Evolutionary conservation across 2,113 vertebrate species (phyloP).

Genomic region (Clarias macrocephalus): DNA sequence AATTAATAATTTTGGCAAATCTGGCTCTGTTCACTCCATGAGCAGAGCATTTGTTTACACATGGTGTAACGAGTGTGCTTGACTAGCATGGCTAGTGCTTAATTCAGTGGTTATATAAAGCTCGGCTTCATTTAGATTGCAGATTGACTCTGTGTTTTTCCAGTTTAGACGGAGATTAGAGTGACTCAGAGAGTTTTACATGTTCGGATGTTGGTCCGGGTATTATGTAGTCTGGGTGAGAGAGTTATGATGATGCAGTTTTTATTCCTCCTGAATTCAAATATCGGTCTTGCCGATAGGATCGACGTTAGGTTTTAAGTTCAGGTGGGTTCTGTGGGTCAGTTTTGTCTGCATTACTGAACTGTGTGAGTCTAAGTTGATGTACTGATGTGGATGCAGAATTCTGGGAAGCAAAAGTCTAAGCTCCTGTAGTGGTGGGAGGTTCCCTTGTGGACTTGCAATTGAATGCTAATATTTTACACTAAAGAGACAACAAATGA

Average conservation of each 20-base stretch:
- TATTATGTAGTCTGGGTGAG: constrained; percentile 14
- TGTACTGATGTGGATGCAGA: background rate
- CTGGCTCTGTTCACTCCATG: background rate
- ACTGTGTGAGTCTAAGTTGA: background rate
- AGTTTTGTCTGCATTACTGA: background rate
- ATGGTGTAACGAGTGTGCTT: background rate
- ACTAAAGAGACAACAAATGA: background rate
- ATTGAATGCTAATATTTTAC: background rate
- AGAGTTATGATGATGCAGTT: constrained; percentile 18
- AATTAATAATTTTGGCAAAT: too few species aligned
- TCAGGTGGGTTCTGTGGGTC: background rate
- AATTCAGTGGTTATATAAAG: constrained; percentile 35
- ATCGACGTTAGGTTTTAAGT: too few species aligned
- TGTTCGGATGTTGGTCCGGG: constrained; percentile 4
- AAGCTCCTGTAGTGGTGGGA: background rate
- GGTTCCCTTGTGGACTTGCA: background rate
- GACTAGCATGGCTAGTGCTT: constrained; percentile 13
- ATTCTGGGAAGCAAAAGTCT: background rate
- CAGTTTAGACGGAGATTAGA: background rate
- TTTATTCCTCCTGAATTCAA: background rate
- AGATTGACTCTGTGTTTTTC: constrained; percentile 17
- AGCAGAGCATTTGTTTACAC: constrained; percentile 2
- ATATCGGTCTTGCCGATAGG: background rate
- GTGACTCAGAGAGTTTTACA: background rate
- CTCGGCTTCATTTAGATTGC: constrained; percentile 4